Evolutionary conservation across 2,888 invertebrate genomes (phyloP).

Genomic region (Sycophila texana): DNA sequence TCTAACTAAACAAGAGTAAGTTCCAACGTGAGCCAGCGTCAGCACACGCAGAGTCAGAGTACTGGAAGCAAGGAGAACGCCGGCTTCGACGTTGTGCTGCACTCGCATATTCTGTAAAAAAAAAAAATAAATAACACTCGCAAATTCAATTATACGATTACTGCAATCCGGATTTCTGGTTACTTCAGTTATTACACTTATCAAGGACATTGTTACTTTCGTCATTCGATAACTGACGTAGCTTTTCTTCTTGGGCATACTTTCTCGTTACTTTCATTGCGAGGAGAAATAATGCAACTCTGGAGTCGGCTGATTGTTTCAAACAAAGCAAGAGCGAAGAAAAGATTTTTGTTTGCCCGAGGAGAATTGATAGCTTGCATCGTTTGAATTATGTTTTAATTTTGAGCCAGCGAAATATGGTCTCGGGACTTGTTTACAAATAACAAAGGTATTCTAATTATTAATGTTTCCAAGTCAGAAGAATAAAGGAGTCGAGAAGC

Average conservation of each 20-base stretch:
- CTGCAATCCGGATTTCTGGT: too few species aligned
- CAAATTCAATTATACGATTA: too few species aligned
- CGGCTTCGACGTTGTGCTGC: constrained; percentile 81
- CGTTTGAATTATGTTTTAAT: neutral
- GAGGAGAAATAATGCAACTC: too few species aligned
- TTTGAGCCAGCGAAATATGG: neutral
- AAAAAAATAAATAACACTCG: constrained; percentile 59
- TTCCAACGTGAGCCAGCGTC: constrained; percentile 83
- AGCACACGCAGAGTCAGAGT: constrained; percentile 83
- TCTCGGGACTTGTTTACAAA: neutral
- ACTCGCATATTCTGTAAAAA: constrained; percentile 80
- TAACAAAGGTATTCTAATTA: constrained; percentile 34
- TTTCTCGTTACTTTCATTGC: too few species aligned
- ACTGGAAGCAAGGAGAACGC: constrained; percentile 82
- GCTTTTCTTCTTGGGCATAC: neutral
- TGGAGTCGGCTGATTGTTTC: too few species aligned
- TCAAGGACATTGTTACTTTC: too few species aligned
- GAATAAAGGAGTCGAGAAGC: constrained; percentile 22
- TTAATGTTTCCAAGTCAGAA: constrained; percentile 11
- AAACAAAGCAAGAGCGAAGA: too few species aligned
- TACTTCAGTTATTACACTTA: too few species aligned
- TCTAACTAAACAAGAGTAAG: constrained; percentile 88
- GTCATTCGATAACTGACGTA: too few species aligned
- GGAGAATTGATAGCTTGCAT: constrained; percentile 5
- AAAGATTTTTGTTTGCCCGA: neutral